A percentile compares a stretch with the other conserved stretches of the same genome.
These are phyloP conservation scores for Ooceraea biroi DNA, from an alignment of 1,140 invertebrate species.

Conservation along the genomic window DNA sequence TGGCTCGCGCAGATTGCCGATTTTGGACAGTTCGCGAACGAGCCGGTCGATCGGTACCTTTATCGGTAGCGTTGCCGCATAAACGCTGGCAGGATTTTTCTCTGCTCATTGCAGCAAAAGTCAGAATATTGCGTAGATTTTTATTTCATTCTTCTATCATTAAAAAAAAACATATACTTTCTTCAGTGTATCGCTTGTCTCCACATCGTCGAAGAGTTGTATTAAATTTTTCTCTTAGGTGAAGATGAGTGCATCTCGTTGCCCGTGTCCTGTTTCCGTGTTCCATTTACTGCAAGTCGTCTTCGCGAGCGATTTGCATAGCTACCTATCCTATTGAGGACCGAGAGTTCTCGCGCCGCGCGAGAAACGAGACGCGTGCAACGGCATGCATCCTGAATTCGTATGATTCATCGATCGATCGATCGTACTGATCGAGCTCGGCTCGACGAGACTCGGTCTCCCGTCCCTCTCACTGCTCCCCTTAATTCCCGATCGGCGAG, in stretches of 20 bases:
- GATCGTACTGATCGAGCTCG: slow-evolving; percentile 54
- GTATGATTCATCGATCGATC: slow-evolving; percentile 72
- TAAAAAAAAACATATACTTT: no score
- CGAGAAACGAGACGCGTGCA: no score
- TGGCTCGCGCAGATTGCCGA: slow-evolving; percentile 73
- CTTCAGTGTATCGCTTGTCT: no score
- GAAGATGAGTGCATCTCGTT: neutral
- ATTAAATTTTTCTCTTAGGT: neutral
- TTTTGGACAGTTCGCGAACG: slow-evolving; percentile 70
- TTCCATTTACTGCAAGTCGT: no score
- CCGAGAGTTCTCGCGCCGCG: no score
- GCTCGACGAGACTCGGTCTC: slow-evolving; percentile 32
- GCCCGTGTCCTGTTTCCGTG: neutral
- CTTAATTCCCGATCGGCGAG: slow-evolving; percentile 72
- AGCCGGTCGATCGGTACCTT: slow-evolving; percentile 74
- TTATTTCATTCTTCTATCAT: neutral
- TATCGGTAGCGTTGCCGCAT: slow-evolving; percentile 74
- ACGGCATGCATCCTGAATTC: slow-evolving; percentile 43
- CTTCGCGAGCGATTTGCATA: slow-evolving; percentile 80
- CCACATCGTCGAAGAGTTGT: no score
- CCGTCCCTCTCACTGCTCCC: slow-evolving; percentile 48
- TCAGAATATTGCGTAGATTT: neutral
- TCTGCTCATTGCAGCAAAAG: neutral
- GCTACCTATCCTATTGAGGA: slow-evolving; percentile 58
- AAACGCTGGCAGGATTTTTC: neutral